phyloP scores from a whole-genome alignment of 2,113 vertebrate genomes.

The Tetraodon nigroviridis region DNA sequence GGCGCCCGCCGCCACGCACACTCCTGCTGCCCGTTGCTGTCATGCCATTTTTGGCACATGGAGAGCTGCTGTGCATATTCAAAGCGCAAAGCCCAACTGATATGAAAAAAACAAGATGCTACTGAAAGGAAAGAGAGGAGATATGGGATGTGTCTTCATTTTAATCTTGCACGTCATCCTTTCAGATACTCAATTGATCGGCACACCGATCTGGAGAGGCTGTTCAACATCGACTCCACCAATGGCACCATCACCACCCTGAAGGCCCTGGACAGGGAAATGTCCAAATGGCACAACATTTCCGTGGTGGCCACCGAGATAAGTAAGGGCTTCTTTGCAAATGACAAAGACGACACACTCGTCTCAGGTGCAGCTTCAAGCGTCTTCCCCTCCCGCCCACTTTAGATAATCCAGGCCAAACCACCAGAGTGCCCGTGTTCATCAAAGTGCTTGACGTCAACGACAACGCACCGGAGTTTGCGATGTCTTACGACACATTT shows the following conservation, averaged over 20 bases:
- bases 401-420: constrained; percentile 87
- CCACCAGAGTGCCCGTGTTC: constrained; percentile 86
- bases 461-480: constrained; percentile 93
- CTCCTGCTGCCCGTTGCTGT: constrained; percentile 43
- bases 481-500: constrained; percentile 93
- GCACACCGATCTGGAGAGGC: constrained; percentile 87
- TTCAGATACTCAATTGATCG: constrained; percentile 91
- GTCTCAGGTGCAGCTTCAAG: too few species aligned
- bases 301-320: constrained; percentile 91
- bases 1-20: constrained; percentile 30
- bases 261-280: constrained; percentile 89
- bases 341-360: too few species aligned
- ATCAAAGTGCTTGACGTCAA: constrained; percentile 94
- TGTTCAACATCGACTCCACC: constrained; percentile 88
- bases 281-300: constrained; percentile 92
- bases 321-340: constrained; percentile 66
- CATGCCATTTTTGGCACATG: constrained; percentile 41
- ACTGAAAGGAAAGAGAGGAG: constrained; percentile 14
- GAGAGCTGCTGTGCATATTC: constrained; percentile 56
- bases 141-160: constrained; percentile 19
- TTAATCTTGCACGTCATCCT: neutral
- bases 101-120: constrained; percentile 61
- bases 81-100: constrained; percentile 46
- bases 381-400: neutral
- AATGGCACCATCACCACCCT: constrained; percentile 92